These are phyloP conservation scores for Acanthosoma haemorrhoidale DNA, from an alignment of 2,888 invertebrate genomes.

Conservation along the genomic window DNA sequence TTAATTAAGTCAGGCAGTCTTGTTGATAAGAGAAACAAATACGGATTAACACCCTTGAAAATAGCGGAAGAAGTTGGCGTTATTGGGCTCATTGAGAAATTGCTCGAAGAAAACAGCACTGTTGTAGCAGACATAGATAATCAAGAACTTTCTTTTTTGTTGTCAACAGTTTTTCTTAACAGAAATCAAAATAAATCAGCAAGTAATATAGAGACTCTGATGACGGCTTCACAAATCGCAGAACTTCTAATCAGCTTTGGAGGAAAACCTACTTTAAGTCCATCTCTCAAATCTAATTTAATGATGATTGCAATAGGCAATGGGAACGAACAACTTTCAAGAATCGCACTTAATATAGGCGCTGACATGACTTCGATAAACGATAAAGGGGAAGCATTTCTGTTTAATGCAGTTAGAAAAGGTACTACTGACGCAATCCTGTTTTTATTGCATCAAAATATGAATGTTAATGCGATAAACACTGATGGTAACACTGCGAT, in stretches of 20 bases:
- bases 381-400: not conserved
- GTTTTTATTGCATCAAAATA: not conserved
- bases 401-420: not conserved
- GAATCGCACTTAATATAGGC: not conserved
- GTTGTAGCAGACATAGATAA: not conserved
- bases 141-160: not conserved
- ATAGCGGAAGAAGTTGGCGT: not conserved
- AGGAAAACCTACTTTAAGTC: not conserved
- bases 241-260: not conserved
- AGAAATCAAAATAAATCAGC: not conserved
- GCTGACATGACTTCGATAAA: not conserved
- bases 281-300: not conserved
- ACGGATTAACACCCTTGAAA: not conserved
- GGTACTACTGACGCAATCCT: not conserved
- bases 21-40: not conserved
- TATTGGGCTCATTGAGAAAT: not conserved
- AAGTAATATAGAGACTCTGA: too few species aligned
- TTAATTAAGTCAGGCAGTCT: not conserved
- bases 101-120: not conserved
- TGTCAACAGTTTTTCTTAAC: not conserved
- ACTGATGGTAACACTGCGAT: not conserved
- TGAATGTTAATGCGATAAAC: not conserved
- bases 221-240: not conserved
- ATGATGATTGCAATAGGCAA: not conserved
- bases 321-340: not conserved